phyloP scores from a whole-genome alignment of 30 jellyfish, hydroid and myxozoan species.

The Chironex yamaguchii region DNA sequence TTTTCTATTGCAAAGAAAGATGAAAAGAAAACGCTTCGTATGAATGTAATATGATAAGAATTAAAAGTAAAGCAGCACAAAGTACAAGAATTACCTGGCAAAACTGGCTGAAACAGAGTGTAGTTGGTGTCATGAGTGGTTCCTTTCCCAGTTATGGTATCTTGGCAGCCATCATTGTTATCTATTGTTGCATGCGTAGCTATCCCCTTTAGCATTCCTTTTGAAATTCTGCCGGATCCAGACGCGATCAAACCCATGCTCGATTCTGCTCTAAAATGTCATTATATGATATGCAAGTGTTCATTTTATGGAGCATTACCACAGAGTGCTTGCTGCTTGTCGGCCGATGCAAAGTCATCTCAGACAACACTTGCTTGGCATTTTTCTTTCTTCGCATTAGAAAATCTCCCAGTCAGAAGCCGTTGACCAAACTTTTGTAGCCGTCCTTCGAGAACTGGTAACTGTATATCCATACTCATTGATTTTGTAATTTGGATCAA shows the following conservation, averaged over 20 bases:
- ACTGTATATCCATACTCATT: conserved; percentile 10
- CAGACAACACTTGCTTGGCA: conserved; percentile 53
- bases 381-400: too few relatives aligned
- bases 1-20: too few relatives aligned
- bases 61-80: too few relatives aligned
- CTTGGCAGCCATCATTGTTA: conserved; percentile 51
- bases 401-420: conserved; percentile 75
- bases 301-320: conserved; percentile 40
- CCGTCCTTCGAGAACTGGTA: conserved; percentile 16
- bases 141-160: conserved; percentile 29
- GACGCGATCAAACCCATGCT: conserved; percentile 64
- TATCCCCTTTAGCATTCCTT: conserved; percentile 26
- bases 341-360: conserved; percentile 27
- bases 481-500: conserved; percentile 30
- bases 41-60: too few relatives aligned
- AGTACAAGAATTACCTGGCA: too few relatives aligned
- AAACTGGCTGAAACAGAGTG: conserved; percentile 51
- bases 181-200: conserved; percentile 54
- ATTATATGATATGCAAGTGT: conserved; percentile 60
- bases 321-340: conserved; percentile 41
- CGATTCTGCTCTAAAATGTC: conserved; percentile 39
- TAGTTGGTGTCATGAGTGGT: conserved; percentile 65
- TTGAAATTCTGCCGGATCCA: conserved; percentile 11
- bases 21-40: too few relatives aligned
- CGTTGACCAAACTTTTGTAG: conserved; percentile 47